Evolutionary conservation across 2,888 invertebrate species (phyloP).

Genomic region (Parthenolecanium corni): DNA sequence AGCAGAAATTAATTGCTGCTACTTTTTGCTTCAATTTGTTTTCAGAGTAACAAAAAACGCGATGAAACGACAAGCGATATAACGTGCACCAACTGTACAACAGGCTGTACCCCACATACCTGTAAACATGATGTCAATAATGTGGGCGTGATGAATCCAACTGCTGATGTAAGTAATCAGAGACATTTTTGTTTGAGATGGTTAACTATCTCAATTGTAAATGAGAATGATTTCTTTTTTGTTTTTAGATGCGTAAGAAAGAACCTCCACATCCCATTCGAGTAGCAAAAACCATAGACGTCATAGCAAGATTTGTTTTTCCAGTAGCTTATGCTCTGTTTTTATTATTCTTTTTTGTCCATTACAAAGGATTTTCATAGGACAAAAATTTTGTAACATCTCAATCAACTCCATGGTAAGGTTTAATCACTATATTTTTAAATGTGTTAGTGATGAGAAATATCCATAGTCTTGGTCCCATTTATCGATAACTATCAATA

Average conservation of each 20-base stretch:
- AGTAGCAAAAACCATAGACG: conserved; percentile 88
- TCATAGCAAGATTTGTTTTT: conserved; percentile 86
- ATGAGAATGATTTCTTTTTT: too few relatives aligned
- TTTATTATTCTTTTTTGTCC: conserved; percentile 89
- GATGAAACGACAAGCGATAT: conserved; percentile 17
- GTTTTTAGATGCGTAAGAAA: conserved; percentile 15
- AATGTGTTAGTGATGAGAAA: too few relatives aligned
- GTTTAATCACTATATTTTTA: neutral
- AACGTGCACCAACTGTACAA: conserved; percentile 17
- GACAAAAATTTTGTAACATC: neutral
- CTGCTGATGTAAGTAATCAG: neutral
- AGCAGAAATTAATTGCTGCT: too few relatives aligned
- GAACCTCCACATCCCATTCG: conserved; percentile 76
- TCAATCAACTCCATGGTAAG: neutral
- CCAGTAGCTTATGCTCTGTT: conserved; percentile 86
- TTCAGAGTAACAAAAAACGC: conserved; percentile 15
- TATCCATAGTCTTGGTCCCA: too few relatives aligned
- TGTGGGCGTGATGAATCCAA: conserved; percentile 2
- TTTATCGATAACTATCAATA: too few relatives aligned
- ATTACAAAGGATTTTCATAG: conserved; percentile 45
- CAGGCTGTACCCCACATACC: conserved; percentile 9
- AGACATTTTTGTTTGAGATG: neutral
- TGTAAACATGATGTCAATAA: conserved; percentile 19
- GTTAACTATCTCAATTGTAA: too few relatives aligned
- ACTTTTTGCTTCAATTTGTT: too few relatives aligned